Evolutionary conservation across 2,888 invertebrate species (phyloP), one percentile per base, ranked within the genome.

Genomic region (Parascotia fuliginaria): DNA sequence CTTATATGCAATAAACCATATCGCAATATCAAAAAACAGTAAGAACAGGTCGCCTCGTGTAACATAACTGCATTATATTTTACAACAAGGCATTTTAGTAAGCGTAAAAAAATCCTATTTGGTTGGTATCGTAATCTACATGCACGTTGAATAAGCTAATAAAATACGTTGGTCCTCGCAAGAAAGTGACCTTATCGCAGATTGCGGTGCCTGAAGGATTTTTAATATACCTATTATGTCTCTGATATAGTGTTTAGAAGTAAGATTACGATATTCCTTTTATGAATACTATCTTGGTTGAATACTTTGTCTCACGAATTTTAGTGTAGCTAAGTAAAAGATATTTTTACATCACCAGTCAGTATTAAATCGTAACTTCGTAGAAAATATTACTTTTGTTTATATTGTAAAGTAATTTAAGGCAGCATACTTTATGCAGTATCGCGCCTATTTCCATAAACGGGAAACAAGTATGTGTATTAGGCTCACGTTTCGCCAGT

Each of bases 11-110:
- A 37, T 38, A 44, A 33, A 49, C 39, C 39, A 43, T 15, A 43
- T 39, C 1, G 29, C 9, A 11, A 27, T 27, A 33, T 6, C 31
- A 24, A 24, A 45, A 36, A 52, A 36, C 45, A 41, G 38, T 42
- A 44, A 19, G 27, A 38, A 55, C 37, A 55, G 51, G 46, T 50
- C 48, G 31, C 47, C 41, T 19, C 11, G 42, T 38, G 43, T 56
- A 32, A 43, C 55, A 43, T 48, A 59, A 55, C 48, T 58, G 68
- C 61, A 67, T 55, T 49, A 67, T 47, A 50, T 54, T 68, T 61
- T 50, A 70, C 47, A 50, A 53, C 39, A 49, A 37, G 41, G 45
- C 51, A 61, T 67, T 41, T 57, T 64, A 39, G 41, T 36, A 16
- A 22, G 56, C 50, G 49, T 55, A 53, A 52, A 61, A 55, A 34